Evolutionary conservation across 2,888 invertebrate genomes (phyloP).

Genomic region (Pseudococcus viburni): DNA sequence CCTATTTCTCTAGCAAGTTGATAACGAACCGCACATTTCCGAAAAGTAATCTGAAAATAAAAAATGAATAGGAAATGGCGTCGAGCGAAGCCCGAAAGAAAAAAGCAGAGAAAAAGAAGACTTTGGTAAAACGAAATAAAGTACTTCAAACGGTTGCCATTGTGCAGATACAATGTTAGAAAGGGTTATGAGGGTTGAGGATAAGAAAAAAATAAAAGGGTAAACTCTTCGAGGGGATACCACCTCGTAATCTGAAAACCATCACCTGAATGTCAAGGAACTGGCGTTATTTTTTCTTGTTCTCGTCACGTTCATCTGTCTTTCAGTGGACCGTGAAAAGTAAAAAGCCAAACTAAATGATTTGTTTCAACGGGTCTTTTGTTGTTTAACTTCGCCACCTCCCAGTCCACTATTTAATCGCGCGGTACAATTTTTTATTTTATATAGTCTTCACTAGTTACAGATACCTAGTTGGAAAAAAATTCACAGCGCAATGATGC

Average conservation of each 20-base stretch:
- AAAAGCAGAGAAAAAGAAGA: slow-evolving; percentile 46
- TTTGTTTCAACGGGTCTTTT: slow-evolving; percentile 65
- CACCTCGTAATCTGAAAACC: slow-evolving; percentile 43
- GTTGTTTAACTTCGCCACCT: slow-evolving; percentile 61
- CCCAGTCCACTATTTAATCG: not conserved
- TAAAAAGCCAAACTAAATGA: slow-evolving; percentile 66
- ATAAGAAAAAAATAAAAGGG: slow-evolving; percentile 51
- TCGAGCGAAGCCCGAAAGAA: slow-evolving; percentile 11
- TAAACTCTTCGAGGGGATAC: slow-evolving; percentile 51
- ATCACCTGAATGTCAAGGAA: slow-evolving; percentile 66
- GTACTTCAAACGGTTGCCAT: slow-evolving; percentile 62
- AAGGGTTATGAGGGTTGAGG: slow-evolving; percentile 48
- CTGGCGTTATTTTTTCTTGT: slow-evolving; percentile 64
- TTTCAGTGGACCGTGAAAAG: slow-evolving; percentile 65
- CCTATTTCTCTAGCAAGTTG: slow-evolving; percentile 17
- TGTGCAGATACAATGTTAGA: slow-evolving; percentile 55
- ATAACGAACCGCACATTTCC: slow-evolving; percentile 40
- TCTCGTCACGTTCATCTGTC: slow-evolving; percentile 67
- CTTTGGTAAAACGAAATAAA: slow-evolving; percentile 62
- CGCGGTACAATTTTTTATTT: slow-evolving; percentile 43
- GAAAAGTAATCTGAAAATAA: slow-evolving; percentile 47
- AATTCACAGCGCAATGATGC: not conserved
- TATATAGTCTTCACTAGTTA: slow-evolving; percentile 42
- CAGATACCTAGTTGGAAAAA: not conserved
- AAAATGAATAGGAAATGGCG: slow-evolving; percentile 52